These are phyloP conservation scores for Vultur gryphus DNA, from an alignment of 2,797 vertebrate species.

Conservation along the genomic window DNA sequence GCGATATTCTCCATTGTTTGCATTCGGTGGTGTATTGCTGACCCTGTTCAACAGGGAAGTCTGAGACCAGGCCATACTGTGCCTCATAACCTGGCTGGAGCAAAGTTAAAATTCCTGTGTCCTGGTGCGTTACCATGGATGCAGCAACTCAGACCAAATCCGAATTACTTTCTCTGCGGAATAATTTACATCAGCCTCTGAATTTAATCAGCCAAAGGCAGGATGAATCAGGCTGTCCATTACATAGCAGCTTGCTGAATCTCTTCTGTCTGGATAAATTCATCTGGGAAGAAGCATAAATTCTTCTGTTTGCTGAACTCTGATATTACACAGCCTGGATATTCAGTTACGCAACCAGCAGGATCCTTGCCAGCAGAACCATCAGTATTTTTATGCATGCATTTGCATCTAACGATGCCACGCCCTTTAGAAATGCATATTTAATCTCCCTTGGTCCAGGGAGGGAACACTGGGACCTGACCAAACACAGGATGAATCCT, in stretches of 20 bases:
- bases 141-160: neutral
- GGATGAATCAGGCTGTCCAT: neutral
- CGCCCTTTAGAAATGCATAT: neutral
- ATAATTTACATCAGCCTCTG: constrained; percentile 28
- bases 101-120: neutral
- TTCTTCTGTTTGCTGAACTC: constrained; percentile 43
- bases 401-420: neutral
- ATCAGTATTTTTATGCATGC: neutral
- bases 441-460: neutral
- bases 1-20: neutral
- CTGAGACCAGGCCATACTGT: neutral
- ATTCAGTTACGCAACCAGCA: constrained; percentile 15
- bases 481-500: neutral
- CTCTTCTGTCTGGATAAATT: constrained; percentile 27
- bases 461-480: neutral
- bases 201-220: constrained; percentile 22
- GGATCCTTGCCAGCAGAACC: constrained; percentile 12
- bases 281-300: constrained; percentile 20
- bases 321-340: constrained; percentile 10
- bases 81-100: neutral
- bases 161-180: neutral
- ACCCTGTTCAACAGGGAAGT: neutral
- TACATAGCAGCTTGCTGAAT: constrained; percentile 39
- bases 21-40: neutral
- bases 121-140: neutral